Percentiles rank a stretch among this genome's conserved stretches.
Evolutionary conservation across 2,113 vertebrate genomes (phyloP).

Genomic region (Grammatotria lemairii): DNA sequence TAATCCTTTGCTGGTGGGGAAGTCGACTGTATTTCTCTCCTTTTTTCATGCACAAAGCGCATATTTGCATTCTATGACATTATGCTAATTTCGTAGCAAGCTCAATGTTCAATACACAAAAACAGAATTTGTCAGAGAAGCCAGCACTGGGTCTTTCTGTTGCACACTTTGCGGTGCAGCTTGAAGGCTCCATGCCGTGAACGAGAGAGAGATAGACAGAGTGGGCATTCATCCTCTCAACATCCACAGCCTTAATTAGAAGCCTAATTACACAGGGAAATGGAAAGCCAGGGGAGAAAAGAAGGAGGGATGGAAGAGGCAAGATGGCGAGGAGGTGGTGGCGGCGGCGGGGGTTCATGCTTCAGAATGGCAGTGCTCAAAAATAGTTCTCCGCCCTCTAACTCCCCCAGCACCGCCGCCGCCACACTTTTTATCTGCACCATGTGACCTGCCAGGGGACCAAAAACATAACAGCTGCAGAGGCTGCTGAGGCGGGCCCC

Average conservation of each 20-base stretch:
- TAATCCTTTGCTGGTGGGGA: not conserved
- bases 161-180: not conserved
- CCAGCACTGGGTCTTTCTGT: slow-evolving; percentile 1
- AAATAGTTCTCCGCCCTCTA: slow-evolving; percentile 27
- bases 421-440: not conserved
- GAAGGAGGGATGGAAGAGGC: slow-evolving; percentile 6
- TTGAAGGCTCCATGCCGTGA: not conserved
- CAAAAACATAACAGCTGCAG: slow-evolving; percentile 9
- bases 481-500: not conserved
- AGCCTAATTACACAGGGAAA: slow-evolving; percentile 60
- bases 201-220: not conserved
- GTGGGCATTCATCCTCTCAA: slow-evolving; percentile 45
- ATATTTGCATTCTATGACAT: not conserved
- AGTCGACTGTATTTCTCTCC: not conserved
- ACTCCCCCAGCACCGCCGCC: not conserved
- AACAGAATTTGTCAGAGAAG: not conserved
- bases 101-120: not conserved
- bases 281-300: slow-evolving; percentile 43
- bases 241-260: slow-evolving; percentile 60
- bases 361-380: slow-evolving; percentile 27
- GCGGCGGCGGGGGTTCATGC: not conserved
- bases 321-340: not conserved
- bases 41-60: not conserved
- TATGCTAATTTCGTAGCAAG: not conserved
- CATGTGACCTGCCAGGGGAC: slow-evolving; percentile 18